Evolutionary conservation across 2,113 vertebrate genomes (phyloP).

Genomic region (Geococcyx californianus): DNA sequence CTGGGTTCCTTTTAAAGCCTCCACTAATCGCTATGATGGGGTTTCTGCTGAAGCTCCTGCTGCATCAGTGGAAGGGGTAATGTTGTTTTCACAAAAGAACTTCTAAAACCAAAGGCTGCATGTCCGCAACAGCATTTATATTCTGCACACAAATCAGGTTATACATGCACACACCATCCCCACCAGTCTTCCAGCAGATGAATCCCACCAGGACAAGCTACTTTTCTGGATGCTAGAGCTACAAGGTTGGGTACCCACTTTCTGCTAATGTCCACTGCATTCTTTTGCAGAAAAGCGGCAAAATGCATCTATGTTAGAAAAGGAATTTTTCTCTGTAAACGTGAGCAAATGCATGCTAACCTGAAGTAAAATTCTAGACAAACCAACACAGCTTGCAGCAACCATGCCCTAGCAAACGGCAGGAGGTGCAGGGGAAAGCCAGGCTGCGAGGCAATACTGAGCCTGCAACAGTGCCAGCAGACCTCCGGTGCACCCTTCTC

Average conservation of each 20-base stretch:
- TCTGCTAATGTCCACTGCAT: background rate
- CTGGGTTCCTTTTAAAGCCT: background rate
- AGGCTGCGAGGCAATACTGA: background rate
- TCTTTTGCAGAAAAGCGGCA: background rate
- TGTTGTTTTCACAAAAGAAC: background rate
- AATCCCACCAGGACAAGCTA: background rate
- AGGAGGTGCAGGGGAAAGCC: background rate
- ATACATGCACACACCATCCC: background rate
- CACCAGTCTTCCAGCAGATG: background rate
- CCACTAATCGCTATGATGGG: background rate
- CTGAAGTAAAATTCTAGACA: background rate
- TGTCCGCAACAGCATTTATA: background rate
- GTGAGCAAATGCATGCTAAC: background rate
- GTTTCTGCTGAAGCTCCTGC: background rate
- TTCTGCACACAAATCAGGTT: background rate
- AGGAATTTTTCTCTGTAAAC: background rate
- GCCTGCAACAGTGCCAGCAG: background rate
- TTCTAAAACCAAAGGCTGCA: constrained; percentile 8
- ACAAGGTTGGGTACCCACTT: accelerated
- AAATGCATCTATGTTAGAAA: accelerated
- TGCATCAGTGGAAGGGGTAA: background rate
- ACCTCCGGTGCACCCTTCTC: background rate
- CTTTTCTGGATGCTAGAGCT: background rate
- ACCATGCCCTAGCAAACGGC: background rate
- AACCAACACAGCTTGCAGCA: background rate